These are phyloP conservation scores for Petrocephalus sullivani DNA, from an alignment of 2,797 vertebrate genomes.

Conservation along the genomic window DNA sequence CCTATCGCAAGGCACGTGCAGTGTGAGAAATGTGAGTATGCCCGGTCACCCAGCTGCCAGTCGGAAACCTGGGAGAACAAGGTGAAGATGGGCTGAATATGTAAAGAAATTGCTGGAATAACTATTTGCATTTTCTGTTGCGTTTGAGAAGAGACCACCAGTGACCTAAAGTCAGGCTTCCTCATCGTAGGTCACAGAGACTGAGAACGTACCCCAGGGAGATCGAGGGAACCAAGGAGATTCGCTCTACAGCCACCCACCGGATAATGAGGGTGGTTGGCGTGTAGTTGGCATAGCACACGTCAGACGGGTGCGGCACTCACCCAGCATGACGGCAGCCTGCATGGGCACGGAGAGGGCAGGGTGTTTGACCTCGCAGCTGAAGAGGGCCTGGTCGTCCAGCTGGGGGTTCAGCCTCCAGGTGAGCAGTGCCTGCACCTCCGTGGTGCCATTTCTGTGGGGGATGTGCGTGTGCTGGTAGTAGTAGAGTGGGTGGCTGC, in stretches of 20 bases:
- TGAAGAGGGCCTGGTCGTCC: slow-evolving; percentile 89
- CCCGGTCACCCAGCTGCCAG: neutral
- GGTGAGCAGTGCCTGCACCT: slow-evolving; percentile 80
- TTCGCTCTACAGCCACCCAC: neutral
- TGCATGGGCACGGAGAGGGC: slow-evolving; percentile 96
- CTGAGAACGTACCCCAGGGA: neutral
- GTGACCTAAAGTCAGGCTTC: neutral
- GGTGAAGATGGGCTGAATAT: neutral
- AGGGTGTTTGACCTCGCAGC: slow-evolving; percentile 91
- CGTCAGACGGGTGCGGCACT: slow-evolving; percentile 40
- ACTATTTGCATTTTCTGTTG: neutral
- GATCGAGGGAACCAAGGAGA: neutral
- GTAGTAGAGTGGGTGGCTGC: slow-evolving; percentile 77
- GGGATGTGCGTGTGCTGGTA: slow-evolving; percentile 71
- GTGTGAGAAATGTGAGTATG: neutral
- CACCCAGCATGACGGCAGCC: slow-evolving; percentile 83
- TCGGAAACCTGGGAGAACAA: neutral
- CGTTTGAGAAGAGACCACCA: neutral
- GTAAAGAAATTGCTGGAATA: neutral
- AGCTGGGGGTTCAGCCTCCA: slow-evolving; percentile 91
- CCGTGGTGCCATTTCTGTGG: slow-evolving; percentile 73
- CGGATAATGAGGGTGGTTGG: neutral
- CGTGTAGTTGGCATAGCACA: neutral
- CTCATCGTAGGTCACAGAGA: neutral
- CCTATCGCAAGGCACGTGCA: neutral